Conservation (phyloP, 2,113 vertebrate genomes). For the Laterallus jamaicensis region DNA sequence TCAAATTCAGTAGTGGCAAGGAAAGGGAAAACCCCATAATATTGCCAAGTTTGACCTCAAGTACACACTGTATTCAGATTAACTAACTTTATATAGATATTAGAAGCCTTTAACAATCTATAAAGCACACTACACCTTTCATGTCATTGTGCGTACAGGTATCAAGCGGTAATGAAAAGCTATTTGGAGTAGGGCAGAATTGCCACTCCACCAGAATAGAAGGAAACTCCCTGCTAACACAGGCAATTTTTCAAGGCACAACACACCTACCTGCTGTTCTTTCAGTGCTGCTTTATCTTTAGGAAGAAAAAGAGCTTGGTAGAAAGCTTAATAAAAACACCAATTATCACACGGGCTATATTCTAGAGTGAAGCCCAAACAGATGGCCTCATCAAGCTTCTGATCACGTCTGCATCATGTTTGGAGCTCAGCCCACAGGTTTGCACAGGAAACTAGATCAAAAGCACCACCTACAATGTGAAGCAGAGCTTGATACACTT, state of each 20-base stretch:
- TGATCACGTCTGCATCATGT: not conserved
- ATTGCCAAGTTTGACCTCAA: not conserved
- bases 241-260: not conserved
- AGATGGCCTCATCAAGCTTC: not conserved
- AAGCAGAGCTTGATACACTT: not conserved
- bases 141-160: not conserved
- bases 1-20: fast-evolving
- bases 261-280: not conserved
- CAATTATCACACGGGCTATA: not conserved
- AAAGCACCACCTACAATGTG: not conserved
- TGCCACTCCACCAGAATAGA: not conserved
- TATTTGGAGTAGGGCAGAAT: not conserved
- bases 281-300: not conserved
- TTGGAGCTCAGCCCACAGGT: not conserved
- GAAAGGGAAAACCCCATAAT: not conserved
- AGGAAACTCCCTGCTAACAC: not conserved
- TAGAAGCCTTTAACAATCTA: not conserved
- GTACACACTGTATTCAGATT: not conserved
- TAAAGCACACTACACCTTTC: not conserved
- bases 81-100: not conserved
- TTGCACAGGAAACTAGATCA: not conserved
- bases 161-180: slow-evolving; percentile 5
- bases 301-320: not conserved
- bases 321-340: not conserved
- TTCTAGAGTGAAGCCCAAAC: not conserved